Percentiles rank a stretch among this genome's conserved stretches.
phyloP scores from a whole-genome alignment of 2,113 vertebrate species.

The Gallinago undulata region DNA sequence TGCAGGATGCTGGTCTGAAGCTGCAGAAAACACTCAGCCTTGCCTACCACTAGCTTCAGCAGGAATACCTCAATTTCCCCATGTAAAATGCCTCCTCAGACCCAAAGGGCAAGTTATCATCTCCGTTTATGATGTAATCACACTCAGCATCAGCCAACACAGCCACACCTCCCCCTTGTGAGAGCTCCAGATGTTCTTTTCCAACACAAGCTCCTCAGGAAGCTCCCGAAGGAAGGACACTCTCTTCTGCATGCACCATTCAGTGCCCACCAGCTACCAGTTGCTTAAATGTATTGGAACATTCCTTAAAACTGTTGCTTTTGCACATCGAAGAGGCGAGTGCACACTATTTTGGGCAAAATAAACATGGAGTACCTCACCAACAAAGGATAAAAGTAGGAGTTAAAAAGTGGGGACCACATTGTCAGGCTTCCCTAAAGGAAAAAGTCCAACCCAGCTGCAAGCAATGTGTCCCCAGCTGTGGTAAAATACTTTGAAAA shows the following conservation, averaged over 20 bases:
- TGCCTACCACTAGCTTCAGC: accelerated
- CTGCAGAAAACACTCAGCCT: background rate
- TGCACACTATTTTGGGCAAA: background rate
- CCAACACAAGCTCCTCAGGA: background rate
- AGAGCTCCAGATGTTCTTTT: background rate
- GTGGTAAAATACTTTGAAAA: background rate
- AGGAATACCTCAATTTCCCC: background rate
- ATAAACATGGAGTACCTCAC: background rate
- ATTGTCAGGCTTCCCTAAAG: background rate
- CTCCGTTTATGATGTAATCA: accelerated
- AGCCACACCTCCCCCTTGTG: background rate
- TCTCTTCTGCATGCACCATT: background rate
- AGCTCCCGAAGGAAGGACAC: background rate
- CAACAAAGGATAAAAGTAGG: background rate
- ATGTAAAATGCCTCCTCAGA: background rate
- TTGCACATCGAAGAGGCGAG: background rate
- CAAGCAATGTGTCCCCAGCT: accelerated
- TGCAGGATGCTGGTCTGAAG: accelerated
- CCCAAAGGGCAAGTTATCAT: background rate
- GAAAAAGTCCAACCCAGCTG: background rate
- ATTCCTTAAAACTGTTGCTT: background rate
- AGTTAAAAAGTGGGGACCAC: background rate
- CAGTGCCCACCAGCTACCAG: background rate
- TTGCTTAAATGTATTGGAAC: background rate
- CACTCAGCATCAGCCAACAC: background rate